Evolutionary conservation across 2,113 vertebrate species (phyloP).

Genomic region (Tupaia chinensis): DNA sequence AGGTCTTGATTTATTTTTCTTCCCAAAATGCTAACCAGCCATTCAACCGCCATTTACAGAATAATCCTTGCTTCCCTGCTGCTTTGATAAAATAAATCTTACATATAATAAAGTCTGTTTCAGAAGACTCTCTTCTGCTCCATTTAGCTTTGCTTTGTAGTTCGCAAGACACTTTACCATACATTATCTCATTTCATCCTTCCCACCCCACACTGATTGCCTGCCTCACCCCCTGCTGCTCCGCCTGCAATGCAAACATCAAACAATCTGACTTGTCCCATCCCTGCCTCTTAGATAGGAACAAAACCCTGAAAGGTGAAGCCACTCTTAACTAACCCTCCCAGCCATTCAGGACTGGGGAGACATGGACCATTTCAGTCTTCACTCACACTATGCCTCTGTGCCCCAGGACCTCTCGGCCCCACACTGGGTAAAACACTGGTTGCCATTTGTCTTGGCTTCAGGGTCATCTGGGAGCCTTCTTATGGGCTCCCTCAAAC

Average conservation of each 20-base stretch:
- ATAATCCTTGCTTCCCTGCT: slow-evolving; percentile 75
- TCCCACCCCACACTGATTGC: slow-evolving; percentile 58
- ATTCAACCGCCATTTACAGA: slow-evolving; percentile 64
- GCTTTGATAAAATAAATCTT: slow-evolving; percentile 82
- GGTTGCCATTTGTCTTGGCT: not conserved
- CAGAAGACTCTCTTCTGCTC: slow-evolving; percentile 75
- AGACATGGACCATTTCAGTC: slow-evolving; percentile 15
- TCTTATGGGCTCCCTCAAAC: not conserved
- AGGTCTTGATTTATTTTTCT: slow-evolving; percentile 73
- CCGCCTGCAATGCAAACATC: slow-evolving; percentile 9
- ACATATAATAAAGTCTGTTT: slow-evolving; percentile 78
- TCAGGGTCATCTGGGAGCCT: not conserved
- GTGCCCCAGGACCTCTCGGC: not conserved
- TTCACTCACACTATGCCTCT: not conserved
- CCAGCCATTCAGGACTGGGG: not conserved
- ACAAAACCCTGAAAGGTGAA: slow-evolving; percentile 62
- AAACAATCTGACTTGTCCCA: slow-evolving; percentile 62
- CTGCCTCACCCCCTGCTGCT: slow-evolving; percentile 55
- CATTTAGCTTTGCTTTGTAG: slow-evolving; percentile 81
- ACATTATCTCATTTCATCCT: slow-evolving; percentile 72
- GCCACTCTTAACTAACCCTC: slow-evolving; percentile 2
- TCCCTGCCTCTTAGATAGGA: slow-evolving; percentile 26
- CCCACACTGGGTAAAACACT: not conserved
- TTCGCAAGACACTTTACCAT: slow-evolving; percentile 70
- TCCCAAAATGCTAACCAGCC: slow-evolving; percentile 69